Conservation (phyloP, 2,888 invertebrate genomes). For the Seira musarum region DNA sequence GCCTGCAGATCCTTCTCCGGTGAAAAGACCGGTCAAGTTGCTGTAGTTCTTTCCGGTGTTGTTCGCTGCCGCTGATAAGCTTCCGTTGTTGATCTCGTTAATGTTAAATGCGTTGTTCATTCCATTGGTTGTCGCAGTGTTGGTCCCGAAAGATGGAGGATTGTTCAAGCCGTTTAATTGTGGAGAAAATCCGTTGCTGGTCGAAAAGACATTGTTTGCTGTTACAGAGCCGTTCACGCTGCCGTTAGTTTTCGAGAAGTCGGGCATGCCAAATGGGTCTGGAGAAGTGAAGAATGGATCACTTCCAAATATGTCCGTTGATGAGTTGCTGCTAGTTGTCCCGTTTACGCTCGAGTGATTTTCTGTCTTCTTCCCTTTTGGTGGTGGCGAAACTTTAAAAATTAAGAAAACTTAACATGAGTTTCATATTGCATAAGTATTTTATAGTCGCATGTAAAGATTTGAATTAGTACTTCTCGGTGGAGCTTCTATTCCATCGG, state of each 20-base stretch:
- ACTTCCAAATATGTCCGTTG: conserved; percentile 86
- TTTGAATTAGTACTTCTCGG: conserved; percentile 64
- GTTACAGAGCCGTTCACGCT: conserved; percentile 52
- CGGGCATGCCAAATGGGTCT: conserved; percentile 91
- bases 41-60: conserved; percentile 52
- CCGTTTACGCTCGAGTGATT: conserved; percentile 48
- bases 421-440: background rate
- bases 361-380: conserved; percentile 75
- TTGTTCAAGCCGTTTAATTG: conserved; percentile 51
- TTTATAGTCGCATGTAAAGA: background rate
- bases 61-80: conserved; percentile 14
- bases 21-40: conserved; percentile 57
- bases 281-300: conserved; percentile 78
- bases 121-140: conserved; percentile 39
- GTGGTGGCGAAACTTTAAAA: conserved; percentile 89
- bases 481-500: conserved; percentile 68
- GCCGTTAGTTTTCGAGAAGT: conserved; percentile 73
- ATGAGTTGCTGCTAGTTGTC: conserved; percentile 46
- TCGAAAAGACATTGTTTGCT: conserved; percentile 50
- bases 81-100: conserved; percentile 48
- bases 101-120: conserved; percentile 50
- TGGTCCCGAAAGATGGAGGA: conserved; percentile 45
- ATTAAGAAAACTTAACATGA: conserved; percentile 6
- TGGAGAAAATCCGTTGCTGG: conserved; percentile 53
- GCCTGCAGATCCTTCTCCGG: conserved; percentile 34